These are phyloP conservation scores for Polyommatus iphigenia DNA, from an alignment of 2,888 invertebrate genomes.

Conservation along the genomic window DNA sequence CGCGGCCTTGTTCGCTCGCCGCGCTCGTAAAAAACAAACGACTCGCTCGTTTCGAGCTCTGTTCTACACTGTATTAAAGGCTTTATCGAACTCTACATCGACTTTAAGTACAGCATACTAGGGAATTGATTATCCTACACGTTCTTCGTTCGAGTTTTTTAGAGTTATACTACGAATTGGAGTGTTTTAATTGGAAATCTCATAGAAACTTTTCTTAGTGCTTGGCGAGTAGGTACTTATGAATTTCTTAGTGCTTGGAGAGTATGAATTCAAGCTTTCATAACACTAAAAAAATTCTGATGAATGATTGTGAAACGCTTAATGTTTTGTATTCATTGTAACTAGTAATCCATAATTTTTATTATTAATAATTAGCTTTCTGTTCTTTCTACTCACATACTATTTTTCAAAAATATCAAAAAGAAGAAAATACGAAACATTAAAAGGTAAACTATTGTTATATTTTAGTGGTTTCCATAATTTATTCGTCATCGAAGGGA, in stretches of 20 bases:
- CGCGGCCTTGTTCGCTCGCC: constrained; percentile 56
- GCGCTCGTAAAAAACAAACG: constrained; percentile 45
- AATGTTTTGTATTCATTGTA: too few relatives aligned
- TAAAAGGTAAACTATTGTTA: neutral
- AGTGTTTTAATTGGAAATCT: neutral
- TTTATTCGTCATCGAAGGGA: constrained; percentile 21
- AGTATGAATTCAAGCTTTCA: too few relatives aligned
- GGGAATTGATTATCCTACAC: constrained; percentile 9
- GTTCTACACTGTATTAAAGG: constrained; percentile 20
- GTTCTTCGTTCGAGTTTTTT: neutral
- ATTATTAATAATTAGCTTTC: too few relatives aligned
- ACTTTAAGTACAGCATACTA: neutral
- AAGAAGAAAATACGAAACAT: neutral
- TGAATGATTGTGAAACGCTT: too few relatives aligned
- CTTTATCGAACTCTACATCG: constrained; percentile 22
- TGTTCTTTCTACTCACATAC: too few relatives aligned
- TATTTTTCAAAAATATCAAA: too few relatives aligned
- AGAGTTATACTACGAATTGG: neutral
- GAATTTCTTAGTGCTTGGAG: neutral
- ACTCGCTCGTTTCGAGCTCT: constrained; percentile 27
- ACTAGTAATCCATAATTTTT: too few relatives aligned
- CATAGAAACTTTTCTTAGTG: neutral
- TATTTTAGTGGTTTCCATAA: neutral
- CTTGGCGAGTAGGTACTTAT: too few relatives aligned
- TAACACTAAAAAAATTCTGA: too few relatives aligned